Conservation (phyloP, 2,888 invertebrate genomes). For the Sminthurides aquaticus region DNA sequence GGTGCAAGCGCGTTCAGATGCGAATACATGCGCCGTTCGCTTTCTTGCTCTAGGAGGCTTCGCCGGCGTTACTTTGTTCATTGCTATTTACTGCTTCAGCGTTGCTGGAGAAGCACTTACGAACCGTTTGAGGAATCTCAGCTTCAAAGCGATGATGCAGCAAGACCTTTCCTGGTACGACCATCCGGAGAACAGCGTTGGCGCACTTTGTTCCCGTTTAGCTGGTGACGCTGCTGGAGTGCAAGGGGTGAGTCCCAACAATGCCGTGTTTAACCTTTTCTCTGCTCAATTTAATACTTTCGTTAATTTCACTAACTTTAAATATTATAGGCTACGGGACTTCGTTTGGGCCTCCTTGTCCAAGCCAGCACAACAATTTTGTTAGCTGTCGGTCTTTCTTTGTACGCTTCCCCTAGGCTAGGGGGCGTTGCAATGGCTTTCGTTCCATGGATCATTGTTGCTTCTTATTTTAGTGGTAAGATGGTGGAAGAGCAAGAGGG, state of each 20-base stretch:
- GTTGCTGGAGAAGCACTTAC: slow-evolving; percentile 74
- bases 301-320: not conserved
- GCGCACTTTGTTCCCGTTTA: slow-evolving; percentile 64
- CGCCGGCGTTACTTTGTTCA: slow-evolving; percentile 43
- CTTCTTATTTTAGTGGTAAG: slow-evolving; percentile 61
- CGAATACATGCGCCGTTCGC: slow-evolving; percentile 42
- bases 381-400: slow-evolving; percentile 58
- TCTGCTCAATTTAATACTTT: not conserved
- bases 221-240: slow-evolving; percentile 70
- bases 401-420: slow-evolving; percentile 67
- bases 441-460: slow-evolving; percentile 61
- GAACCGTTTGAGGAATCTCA: slow-evolving; percentile 58
- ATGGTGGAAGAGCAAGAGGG: slow-evolving; percentile 61
- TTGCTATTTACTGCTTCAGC: slow-evolving; percentile 62
- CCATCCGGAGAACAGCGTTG: slow-evolving; percentile 62
- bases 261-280: not conserved
- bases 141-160: slow-evolving; percentile 61
- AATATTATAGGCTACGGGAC: slow-evolving; percentile 46
- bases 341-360: slow-evolving; percentile 67
- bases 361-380: slow-evolving; percentile 65
- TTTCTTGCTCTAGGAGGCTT: slow-evolving; percentile 45
- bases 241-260: slow-evolving; percentile 66
- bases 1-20: not conserved
- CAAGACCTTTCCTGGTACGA: slow-evolving; percentile 62
- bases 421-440: slow-evolving; percentile 66